phyloP scores from a whole-genome alignment of 1,140 invertebrate genomes.

The Nixonia krombeini region DNA sequence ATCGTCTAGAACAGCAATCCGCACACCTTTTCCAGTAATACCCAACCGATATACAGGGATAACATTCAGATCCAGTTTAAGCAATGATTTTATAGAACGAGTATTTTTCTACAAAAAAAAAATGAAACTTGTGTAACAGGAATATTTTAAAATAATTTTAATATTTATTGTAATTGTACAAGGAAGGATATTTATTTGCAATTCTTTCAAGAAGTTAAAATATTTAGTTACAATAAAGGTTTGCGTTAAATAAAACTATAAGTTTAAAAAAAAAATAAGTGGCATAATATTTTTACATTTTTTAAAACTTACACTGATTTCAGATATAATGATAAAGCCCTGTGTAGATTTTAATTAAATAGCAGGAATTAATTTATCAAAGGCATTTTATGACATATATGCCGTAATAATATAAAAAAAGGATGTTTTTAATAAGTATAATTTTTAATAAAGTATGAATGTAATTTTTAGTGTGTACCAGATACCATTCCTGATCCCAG shows the following conservation, averaged over 20 bases:
- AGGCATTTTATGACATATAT: neutral
- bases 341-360: too few species aligned
- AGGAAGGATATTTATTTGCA: too few species aligned
- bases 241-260: neutral
- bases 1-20: constrained; percentile 89
- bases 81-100: constrained; percentile 59
- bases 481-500: constrained; percentile 92
- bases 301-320: too few species aligned
- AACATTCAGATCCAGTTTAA: constrained; percentile 82
- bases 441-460: too few species aligned
- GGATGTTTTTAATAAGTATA: too few species aligned
- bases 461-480: constrained; percentile 75
- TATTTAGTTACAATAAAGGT: neutral
- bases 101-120: constrained; percentile 40
- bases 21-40: constrained; percentile 84
- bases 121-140: neutral
- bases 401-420: neutral
- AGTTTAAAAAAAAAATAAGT: neutral
- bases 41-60: constrained; percentile 85
- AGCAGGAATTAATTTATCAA: neutral
- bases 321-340: too few species aligned
- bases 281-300: neutral
- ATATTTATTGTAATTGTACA: too few species aligned
- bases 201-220: neutral
- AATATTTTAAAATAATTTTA: neutral